Conservation (phyloP, 2,797 vertebrate species). For the Coregonus sp. region DNA sequence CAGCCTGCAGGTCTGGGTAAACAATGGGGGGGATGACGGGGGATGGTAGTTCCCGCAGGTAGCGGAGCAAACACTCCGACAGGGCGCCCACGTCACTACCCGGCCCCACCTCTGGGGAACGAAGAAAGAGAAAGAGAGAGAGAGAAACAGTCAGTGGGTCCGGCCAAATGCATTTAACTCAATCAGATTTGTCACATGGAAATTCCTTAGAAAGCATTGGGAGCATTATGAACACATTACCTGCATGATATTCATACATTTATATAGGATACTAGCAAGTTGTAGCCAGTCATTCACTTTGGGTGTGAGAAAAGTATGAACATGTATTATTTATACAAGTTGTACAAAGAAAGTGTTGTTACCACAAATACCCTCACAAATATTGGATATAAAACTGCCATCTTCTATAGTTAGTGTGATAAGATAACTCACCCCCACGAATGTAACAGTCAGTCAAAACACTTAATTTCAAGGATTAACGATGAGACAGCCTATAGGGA, state of each 20-base stretch:
- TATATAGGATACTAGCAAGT: background rate
- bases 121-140: background rate
- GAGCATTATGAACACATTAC: background rate
- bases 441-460: too few relatives aligned
- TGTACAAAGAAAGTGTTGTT: background rate
- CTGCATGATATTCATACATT: background rate
- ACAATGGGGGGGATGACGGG: slow-evolving; percentile 68
- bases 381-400: too few relatives aligned
- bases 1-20: slow-evolving; percentile 69
- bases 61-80: slow-evolving; percentile 76
- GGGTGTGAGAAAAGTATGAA: background rate
- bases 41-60: slow-evolving; percentile 77
- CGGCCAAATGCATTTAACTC: background rate
- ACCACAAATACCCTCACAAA: background rate
- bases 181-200: background rate
- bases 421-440: too few relatives aligned
- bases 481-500: too few relatives aligned
- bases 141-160: background rate
- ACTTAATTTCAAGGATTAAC: too few relatives aligned
- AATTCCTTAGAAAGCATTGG: background rate
- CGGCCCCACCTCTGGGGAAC: slow-evolving; percentile 66
- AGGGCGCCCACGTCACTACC: slow-evolving; percentile 74
- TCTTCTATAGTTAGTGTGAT: too few relatives aligned
- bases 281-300: background rate
- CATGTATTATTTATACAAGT: background rate